Conservation (phyloP, 2,797 vertebrate genomes). For the Hypotaenidia philippensis region DNA sequence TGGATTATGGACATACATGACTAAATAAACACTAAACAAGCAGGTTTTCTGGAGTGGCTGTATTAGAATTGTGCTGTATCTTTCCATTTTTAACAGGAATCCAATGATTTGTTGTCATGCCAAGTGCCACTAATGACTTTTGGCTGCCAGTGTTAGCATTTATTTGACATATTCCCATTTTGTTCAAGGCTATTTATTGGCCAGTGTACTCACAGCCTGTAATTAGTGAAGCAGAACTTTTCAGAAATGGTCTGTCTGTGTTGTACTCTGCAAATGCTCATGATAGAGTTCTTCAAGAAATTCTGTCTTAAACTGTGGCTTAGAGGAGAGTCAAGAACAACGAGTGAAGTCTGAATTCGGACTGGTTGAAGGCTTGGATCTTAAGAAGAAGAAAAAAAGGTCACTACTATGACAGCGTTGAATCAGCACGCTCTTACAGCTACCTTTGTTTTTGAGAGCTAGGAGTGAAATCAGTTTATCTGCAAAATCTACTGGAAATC, state of each 20-base stretch:
- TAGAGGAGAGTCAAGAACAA: neutral
- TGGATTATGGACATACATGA: neutral
- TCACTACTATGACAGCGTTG: rapidly evolving
- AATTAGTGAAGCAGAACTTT: slow-evolving; percentile 28
- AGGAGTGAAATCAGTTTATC: neutral
- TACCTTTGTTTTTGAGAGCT: neutral
- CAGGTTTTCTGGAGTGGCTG: neutral
- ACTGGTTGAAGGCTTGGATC: neutral
- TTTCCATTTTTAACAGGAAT: neutral
- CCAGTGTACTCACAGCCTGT: neutral
- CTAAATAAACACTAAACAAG: neutral
- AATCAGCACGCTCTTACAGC: neutral
- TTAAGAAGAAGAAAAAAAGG: neutral
- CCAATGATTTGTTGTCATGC: slow-evolving; percentile 37
- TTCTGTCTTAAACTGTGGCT: neutral
- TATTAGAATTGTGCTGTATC: neutral
- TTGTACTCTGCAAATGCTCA: neutral
- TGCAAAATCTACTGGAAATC: slow-evolving; percentile 16
- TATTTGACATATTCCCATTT: slow-evolving; percentile 18
- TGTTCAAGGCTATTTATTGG: neutral
- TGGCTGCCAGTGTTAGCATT: slow-evolving; percentile 26
- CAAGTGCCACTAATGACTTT: slow-evolving; percentile 19
- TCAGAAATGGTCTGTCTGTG: neutral
- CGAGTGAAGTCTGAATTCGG: neutral
- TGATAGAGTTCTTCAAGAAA: neutral